Conservation (phyloP, 2,113 vertebrate genomes). For the Entelurus aequoreus region DNA sequence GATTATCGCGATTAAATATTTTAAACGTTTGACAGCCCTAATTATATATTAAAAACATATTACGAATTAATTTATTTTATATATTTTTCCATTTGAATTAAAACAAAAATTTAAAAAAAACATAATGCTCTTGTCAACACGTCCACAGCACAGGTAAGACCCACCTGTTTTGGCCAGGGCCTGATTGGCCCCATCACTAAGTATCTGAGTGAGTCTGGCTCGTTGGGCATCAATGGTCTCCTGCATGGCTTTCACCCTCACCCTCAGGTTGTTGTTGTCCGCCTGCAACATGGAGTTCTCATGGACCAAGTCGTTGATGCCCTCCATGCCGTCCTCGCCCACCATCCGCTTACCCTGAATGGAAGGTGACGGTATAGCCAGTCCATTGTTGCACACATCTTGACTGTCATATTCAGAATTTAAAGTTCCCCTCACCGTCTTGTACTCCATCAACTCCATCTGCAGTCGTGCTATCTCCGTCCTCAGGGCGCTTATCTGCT, state of each 20-base stretch:
- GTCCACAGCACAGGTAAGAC: background rate
- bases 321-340: constrained; percentile 90
- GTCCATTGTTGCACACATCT: no score
- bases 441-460: constrained; percentile 98
- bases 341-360: constrained; percentile 91
- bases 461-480: constrained; percentile 92
- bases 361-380: background rate
- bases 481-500: constrained; percentile 90
- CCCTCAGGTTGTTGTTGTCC: constrained; percentile 91
- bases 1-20: no score
- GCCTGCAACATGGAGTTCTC: constrained; percentile 97
- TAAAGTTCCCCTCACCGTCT: constrained; percentile 76
- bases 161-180: constrained; percentile 84
- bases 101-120: background rate
- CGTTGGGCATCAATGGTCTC: constrained; percentile 88
- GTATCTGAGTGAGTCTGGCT: constrained; percentile 82
- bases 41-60: no score
- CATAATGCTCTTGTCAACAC: no score
- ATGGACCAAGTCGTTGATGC: constrained; percentile 95
- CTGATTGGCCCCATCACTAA: constrained; percentile 89
- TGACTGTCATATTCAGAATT: no score
- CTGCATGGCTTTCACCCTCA: constrained; percentile 97
- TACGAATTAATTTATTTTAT: background rate
- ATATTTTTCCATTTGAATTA: background rate
- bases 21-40: no score